Base-by-base conservation (phyloP, 2,888 invertebrate genomes). In the Xestia xanthographa region DNA sequence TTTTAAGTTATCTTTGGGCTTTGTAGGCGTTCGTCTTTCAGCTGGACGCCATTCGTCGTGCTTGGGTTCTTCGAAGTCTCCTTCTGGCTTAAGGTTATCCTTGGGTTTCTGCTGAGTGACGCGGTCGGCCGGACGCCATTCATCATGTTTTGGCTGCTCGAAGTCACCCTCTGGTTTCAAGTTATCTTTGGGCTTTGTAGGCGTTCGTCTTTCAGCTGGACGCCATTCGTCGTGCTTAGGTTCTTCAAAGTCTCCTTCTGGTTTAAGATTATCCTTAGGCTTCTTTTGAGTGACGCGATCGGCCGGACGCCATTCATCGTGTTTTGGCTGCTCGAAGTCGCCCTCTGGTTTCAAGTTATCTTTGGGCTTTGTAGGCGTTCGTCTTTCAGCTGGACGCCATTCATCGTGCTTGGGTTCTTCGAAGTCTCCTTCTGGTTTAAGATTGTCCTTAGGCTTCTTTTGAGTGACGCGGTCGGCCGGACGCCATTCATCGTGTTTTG, bases 21-120 rank as follows among this genome's bases (percentile, higher is more conserved):
- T 41, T 41, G 41, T 8, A 6, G 41, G 41, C 41, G 41, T 41
- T 41, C 41, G 41, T 41, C 41, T 41, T 41, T 41, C 41, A 41
- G 41, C 95, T 1, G 95, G 95, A 1, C 86, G 83, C 86, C 91
- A 95, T 88, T 92, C 89, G 12, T 95, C 92, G 2, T 94, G 94
- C 14, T 94, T 93, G 0, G 96, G 97, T 11, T 91, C 90, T 66
- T 96, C 95, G 82, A 97, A 94, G 2, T 95, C 94, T 1, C 95
- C 96, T 88, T 97, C 97, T 0, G 97, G 96, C 58, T 87, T 92
- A 0, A 97, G 87, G 84, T 97, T 97, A 82, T 97, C 97, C 26
- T 93, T 82, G 0, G 94, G 95, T 38, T 91, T 92, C 5, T 87
- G 92, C 83, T 22, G 72, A 0, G 69, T 66, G 1, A 14, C 93